These are phyloP conservation scores for Penaeus japonicus DNA, from an alignment of 1,140 invertebrate genomes.

Conservation along the genomic window DNA sequence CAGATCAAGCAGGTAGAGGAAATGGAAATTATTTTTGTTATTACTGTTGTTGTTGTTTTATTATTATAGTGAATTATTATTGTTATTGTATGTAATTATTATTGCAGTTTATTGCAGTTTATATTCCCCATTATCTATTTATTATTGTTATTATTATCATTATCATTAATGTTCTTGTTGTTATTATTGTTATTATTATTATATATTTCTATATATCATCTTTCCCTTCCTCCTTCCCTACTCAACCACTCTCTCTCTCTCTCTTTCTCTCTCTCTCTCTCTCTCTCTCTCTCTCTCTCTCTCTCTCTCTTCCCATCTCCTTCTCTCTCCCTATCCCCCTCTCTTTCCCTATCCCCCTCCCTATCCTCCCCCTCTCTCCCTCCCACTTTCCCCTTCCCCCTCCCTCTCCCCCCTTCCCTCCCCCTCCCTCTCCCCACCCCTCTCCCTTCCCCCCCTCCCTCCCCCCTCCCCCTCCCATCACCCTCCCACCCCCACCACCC, in stretches of 20 bases:
- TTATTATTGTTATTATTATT: background rate
- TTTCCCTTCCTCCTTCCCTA: background rate
- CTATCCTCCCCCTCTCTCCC: background rate
- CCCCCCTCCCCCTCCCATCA: background rate
- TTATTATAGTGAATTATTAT: too few relatives aligned
- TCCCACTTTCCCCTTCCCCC: too few relatives aligned
- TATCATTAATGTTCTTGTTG: background rate
- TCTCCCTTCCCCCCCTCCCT: background rate
- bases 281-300: background rate
- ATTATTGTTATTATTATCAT: background rate
- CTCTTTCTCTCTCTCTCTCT: background rate
- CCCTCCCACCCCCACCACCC: background rate
- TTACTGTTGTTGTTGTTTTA: background rate
- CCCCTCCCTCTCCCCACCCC: background rate
- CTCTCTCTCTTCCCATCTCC: too few relatives aligned
- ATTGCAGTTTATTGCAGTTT: background rate
- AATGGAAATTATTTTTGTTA: background rate
- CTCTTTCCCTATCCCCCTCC: too few relatives aligned
- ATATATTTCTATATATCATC: background rate
- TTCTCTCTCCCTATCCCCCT: too few relatives aligned
- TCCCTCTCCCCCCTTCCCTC: background rate
- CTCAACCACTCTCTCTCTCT: too few relatives aligned
- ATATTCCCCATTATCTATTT: background rate
- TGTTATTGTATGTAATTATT: too few relatives aligned
- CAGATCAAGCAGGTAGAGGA: slow-evolving; percentile 51